These are phyloP conservation scores for Salminus brasiliensis DNA, from an alignment of 2,113 vertebrate species.

Conservation along the genomic window DNA sequence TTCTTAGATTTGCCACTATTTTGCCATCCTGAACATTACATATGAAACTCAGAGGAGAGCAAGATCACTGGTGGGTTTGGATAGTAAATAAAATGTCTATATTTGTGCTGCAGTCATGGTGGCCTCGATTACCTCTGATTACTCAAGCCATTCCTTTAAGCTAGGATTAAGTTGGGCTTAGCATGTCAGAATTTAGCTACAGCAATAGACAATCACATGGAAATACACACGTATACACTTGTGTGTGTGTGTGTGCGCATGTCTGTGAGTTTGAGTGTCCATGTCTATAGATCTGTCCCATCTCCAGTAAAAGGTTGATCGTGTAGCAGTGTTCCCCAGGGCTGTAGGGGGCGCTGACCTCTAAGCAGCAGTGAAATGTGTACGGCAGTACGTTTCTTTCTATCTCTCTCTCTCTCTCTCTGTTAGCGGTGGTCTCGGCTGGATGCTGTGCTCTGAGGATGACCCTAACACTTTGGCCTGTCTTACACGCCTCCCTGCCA, in stretches of 20 bases:
- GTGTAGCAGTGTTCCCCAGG: not conserved
- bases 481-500: slow-evolving; percentile 58
- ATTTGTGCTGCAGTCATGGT: too few species aligned
- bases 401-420: not conserved
- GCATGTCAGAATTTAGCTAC: too few species aligned
- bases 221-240: not conserved
- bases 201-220: not conserved
- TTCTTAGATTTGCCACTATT: too few species aligned
- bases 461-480: slow-evolving; percentile 57
- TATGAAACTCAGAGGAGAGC: too few species aligned
- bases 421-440: slow-evolving; percentile 26
- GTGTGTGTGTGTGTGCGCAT: not conserved
- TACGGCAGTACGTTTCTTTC: too few species aligned
- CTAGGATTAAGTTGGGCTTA: too few species aligned
- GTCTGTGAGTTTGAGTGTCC: slow-evolving; percentile 24
- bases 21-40: too few species aligned
- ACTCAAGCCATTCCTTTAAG: too few species aligned
- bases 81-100: too few species aligned
- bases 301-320: slow-evolving; percentile 18
- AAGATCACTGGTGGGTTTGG: too few species aligned
- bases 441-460: slow-evolving; percentile 59
- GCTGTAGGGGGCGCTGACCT: slow-evolving; percentile 7
- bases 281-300: not conserved
- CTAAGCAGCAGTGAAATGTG: not conserved
- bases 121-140: too few species aligned